phyloP scores from a whole-genome alignment of 2,888 invertebrate genomes.

The Tenthredo livida region DNA sequence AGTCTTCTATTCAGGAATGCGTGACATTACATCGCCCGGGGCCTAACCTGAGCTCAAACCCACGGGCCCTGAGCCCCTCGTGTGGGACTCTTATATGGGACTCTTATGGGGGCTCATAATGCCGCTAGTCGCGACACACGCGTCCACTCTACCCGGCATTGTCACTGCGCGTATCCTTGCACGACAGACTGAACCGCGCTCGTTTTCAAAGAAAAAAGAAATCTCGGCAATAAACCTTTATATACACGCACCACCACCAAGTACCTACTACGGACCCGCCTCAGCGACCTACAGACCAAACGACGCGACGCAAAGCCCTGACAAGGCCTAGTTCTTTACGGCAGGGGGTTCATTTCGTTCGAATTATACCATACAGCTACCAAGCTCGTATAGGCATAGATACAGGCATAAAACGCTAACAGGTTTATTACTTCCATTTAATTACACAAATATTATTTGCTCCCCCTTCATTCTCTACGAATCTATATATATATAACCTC shows the following conservation, averaged over 20 bases:
- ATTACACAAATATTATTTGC: background rate
- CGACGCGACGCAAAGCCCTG: background rate
- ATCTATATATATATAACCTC: background rate
- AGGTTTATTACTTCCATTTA: conserved; percentile 27
- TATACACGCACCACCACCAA: conserved; percentile 1
- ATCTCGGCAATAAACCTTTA: conserved; percentile 45
- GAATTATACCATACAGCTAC: conserved; percentile 21
- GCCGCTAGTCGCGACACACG: conserved; percentile 34
- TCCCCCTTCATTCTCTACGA: background rate
- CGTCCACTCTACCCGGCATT: conserved; percentile 37
- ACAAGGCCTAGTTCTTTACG: conserved; percentile 4
- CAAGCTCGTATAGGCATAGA: background rate
- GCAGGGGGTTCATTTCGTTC: conserved; percentile 38
- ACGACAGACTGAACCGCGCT: conserved; percentile 22
- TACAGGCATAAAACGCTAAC: background rate
- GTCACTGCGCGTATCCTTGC: conserved; percentile 42
- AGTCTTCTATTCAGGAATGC: conserved; percentile 51
- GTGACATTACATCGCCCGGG: conserved; percentile 50
- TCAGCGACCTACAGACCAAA: conserved; percentile 29
- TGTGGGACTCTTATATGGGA: conserved; percentile 40
- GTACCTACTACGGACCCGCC: background rate
- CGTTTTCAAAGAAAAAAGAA: conserved; percentile 36
- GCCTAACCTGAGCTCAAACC: conserved; percentile 30
- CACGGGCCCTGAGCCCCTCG: background rate
- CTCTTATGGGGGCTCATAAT: conserved; percentile 44